Conservation (phyloP, 2,113 vertebrate genomes). For the Prionailurus bengalensis region DNA sequence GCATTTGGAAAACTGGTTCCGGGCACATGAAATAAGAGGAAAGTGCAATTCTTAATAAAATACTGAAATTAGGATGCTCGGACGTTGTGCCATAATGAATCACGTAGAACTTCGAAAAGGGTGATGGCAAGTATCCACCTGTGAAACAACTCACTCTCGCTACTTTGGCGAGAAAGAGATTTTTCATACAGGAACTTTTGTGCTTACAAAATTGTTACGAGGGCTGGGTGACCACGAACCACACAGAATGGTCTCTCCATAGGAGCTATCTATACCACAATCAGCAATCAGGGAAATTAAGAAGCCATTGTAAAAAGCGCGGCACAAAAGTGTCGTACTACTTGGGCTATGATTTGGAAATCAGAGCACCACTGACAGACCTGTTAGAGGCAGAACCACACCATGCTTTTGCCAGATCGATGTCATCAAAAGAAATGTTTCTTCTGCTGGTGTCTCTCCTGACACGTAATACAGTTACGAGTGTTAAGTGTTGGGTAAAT, state of each 20-base stretch:
- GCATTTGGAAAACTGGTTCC: neutral
- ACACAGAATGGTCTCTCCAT: neutral
- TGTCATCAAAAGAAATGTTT: neutral
- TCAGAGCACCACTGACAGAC: neutral
- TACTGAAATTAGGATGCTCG: neutral
- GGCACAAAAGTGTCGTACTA: neutral
- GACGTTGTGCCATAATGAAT: neutral
- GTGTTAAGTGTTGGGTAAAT: neutral
- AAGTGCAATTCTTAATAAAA: neutral
- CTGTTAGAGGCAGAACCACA: neutral
- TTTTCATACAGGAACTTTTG: neutral
- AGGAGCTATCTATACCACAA: neutral
- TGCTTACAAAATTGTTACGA: neutral
- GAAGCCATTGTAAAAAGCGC: neutral
- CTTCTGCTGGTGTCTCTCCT: neutral
- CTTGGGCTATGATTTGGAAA: neutral
- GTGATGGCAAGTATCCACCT: neutral
- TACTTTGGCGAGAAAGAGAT: neutral
- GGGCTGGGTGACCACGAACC: neutral
- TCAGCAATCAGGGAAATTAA: neutral
- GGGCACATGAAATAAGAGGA: conserved; percentile 4
- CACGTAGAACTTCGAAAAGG: neutral
- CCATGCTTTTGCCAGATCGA: neutral
- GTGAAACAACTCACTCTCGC: neutral
- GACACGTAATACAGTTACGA: neutral